phyloP scores from a whole-genome alignment of 2,797 vertebrate genomes.

The Brotula barbata region DNA sequence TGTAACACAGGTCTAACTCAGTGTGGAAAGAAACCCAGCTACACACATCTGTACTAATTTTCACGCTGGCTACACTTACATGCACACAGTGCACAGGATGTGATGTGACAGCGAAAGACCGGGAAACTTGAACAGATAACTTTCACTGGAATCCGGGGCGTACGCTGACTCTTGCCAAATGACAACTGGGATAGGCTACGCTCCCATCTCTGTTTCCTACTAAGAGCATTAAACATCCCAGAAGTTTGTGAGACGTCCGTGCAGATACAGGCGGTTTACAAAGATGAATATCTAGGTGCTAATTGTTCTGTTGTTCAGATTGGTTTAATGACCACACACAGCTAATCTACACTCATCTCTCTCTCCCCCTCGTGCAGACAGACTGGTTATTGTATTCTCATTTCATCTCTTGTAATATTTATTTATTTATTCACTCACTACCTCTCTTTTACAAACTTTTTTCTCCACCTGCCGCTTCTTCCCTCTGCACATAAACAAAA shows the following conservation, averaged over 20 bases:
- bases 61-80: too few species aligned
- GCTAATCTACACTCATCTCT: slow-evolving; percentile 45
- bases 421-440: slow-evolving; percentile 36
- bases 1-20: too few species aligned
- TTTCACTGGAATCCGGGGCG: too few species aligned
- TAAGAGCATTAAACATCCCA: slow-evolving; percentile 9
- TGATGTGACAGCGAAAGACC: too few species aligned
- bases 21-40: slow-evolving; percentile 41
- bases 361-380: slow-evolving; percentile 9
- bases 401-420: slow-evolving; percentile 32
- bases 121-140: too few species aligned
- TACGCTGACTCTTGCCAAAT: too few species aligned
- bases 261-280: slow-evolving; percentile 10
- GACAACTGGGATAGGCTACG: too few species aligned
- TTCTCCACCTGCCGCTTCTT: slow-evolving; percentile 2
- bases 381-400: slow-evolving; percentile 31
- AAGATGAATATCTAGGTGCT: slow-evolving; percentile 31
- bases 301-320: slow-evolving; percentile 36
- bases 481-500: slow-evolving; percentile 17
- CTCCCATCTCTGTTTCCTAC: slow-evolving; percentile 18
- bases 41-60: slow-evolving; percentile 4
- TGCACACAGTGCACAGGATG: too few species aligned
- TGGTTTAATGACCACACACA: slow-evolving; percentile 23
- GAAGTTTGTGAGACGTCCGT: slow-evolving; percentile 21
- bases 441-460: slow-evolving; percentile 16